phyloP scores from a whole-genome alignment of 2,888 invertebrate genomes.

The Nesidiocoris tenuis region DNA sequence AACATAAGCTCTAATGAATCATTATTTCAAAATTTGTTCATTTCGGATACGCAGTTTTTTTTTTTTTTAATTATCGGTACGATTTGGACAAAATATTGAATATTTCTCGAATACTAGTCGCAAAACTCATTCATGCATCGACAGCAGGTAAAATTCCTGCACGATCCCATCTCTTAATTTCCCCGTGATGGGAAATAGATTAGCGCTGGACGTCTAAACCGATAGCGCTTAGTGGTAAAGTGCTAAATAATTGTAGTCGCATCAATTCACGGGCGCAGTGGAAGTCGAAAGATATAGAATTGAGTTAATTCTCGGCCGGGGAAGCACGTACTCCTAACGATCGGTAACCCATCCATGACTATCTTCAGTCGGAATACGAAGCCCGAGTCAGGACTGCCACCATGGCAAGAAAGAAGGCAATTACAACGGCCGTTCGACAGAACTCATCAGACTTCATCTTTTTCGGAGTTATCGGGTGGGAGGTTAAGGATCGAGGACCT shows the following conservation, averaged over 20 bases:
- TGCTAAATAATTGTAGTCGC: background rate
- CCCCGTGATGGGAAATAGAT: background rate
- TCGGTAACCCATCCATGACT: background rate
- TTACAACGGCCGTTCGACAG: conserved; percentile 11
- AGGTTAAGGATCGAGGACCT: background rate
- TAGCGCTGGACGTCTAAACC: background rate
- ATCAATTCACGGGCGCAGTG: background rate
- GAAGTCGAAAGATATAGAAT: background rate
- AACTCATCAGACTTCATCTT: conserved; percentile 18
- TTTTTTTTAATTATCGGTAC: too few relatives aligned
- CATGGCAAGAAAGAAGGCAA: conserved; percentile 29
- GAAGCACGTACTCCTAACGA: background rate
- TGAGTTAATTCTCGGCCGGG: background rate
- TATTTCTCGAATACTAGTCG: too few relatives aligned
- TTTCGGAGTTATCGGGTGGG: background rate
- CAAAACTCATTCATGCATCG: too few relatives aligned
- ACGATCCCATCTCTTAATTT: background rate
- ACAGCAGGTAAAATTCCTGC: too few relatives aligned
- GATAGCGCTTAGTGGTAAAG: background rate
- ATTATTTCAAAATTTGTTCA: too few relatives aligned
- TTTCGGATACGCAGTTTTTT: too few relatives aligned
- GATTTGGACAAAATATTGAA: too few relatives aligned
- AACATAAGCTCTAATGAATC: too few relatives aligned
- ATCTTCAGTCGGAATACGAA: background rate
- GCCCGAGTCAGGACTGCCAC: background rate